These are phyloP conservation scores for Syndactyla subalaris DNA, from an alignment of 2,797 vertebrate genomes.

Conservation along the genomic window DNA sequence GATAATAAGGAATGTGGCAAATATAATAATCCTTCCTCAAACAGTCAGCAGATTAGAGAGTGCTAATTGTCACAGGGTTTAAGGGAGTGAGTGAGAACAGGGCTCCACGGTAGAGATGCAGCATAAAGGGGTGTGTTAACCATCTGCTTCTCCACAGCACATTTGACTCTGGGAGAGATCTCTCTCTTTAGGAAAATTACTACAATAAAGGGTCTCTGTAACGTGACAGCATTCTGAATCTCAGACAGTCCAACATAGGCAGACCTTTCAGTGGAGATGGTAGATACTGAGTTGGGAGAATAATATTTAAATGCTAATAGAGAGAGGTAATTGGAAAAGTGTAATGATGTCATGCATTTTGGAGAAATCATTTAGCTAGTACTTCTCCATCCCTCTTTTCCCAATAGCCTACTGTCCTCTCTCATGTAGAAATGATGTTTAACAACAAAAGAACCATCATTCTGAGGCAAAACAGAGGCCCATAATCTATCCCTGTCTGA, in stretches of 20 bases:
- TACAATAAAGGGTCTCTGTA: not conserved
- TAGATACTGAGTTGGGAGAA: not conserved
- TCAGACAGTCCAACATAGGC: not conserved
- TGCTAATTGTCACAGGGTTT: slow-evolving; percentile 12
- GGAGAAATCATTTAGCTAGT: not conserved
- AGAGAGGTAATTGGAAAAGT: not conserved
- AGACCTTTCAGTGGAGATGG: not conserved
- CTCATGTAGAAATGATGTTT: not conserved
- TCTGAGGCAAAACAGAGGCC: not conserved
- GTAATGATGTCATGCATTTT: not conserved
- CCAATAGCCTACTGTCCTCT: not conserved
- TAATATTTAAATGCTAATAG: not conserved
- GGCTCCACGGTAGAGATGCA: not conserved
- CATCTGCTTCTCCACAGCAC: fast-evolving
- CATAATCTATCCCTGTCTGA: not conserved
- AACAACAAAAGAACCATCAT: not conserved
- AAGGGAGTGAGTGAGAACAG: not conserved
- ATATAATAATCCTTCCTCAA: slow-evolving; percentile 24
- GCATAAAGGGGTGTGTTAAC: not conserved
- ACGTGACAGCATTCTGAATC: not conserved
- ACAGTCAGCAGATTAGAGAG: not conserved
- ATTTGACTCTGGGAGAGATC: not conserved
- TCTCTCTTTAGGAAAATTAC: not conserved
- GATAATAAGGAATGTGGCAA: not conserved
- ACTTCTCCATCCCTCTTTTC: not conserved